Base-by-base conservation (phyloP, 2,888 invertebrate species). In the Glyphotaelius pellucidus region DNA sequence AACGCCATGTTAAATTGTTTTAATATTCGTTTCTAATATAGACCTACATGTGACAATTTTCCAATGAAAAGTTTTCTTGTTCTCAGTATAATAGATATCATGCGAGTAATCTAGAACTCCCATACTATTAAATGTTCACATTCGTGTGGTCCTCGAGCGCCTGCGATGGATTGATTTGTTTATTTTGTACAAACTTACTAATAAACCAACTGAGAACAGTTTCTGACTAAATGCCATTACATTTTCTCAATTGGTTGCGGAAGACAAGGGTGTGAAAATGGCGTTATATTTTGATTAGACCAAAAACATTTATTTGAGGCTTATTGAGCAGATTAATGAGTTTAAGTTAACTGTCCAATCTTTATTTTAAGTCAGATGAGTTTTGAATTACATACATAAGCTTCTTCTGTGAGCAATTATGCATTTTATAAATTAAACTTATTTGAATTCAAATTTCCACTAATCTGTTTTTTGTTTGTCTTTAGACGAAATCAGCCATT, bases 41-140 rank as follows among this genome's bases (percentile, higher is more conserved):
- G 93, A 93, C 93, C 93, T 93, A 93, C 93, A 92, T 92, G 91
- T 93, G 93, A 93, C 93, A 93, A 93, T 93, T 93, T 93, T 92
- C 93, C 92, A 90, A 92, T 92, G 92, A 93, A 93, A 93, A 93
- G 92, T 90, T 84, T 92, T 91, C 90, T 90, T 92, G 86, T 93
- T 92, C 92, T 93, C 93, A 86, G 91, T 93, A 93, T 91, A 88
- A 93, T 92, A 90, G 92, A 89, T 92, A 90, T 93, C 91, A 93
- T 93, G 92, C 91, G 91, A 92, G 89, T 93, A 91, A 91, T 91
- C 92, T 93, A 93, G 52, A 91, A 92, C 90, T 93, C 90, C 89
- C 92, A 91, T 92, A 93, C 90, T 92, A 91, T 90, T 91, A 81
- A 93, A 91, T 89, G 52, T 91, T 90, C 90, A 90, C 92, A 80